Conservation (phyloP, 1,140 invertebrate genomes). For the Papilio polytes region DNA sequence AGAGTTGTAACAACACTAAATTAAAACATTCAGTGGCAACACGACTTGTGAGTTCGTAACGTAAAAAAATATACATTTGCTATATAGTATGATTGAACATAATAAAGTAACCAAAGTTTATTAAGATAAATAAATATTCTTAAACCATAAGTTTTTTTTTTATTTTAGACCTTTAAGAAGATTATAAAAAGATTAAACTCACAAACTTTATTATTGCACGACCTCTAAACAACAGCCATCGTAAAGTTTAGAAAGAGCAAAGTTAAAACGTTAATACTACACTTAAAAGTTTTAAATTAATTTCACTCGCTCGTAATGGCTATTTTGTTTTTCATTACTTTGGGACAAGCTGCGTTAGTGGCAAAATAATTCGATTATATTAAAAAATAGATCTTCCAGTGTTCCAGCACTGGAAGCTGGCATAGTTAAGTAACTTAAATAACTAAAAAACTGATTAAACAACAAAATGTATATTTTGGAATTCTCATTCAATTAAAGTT, state of each 20-base stretch:
- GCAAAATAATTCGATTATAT: background rate
- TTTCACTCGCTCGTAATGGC: conserved; percentile 29
- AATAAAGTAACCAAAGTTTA: background rate
- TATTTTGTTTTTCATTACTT: conserved; percentile 38
- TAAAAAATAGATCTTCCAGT: too few species aligned
- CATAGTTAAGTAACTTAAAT: too few species aligned
- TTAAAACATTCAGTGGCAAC: background rate
- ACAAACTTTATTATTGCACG: conserved; percentile 24
- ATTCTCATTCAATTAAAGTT: too few species aligned
- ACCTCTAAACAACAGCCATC: conserved; percentile 26
- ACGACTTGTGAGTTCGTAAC: too few species aligned
- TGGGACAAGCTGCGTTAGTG: background rate
- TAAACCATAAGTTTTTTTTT: background rate
- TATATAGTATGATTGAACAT: background rate
- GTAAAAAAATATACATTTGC: too few species aligned
- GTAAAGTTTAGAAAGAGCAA: conserved; percentile 26
- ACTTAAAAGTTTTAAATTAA: conserved; percentile 39
- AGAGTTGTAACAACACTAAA: background rate
- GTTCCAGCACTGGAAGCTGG: too few species aligned
- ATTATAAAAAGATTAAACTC: conserved; percentile 23
- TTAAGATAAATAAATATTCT: too few species aligned
- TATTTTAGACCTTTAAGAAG: background rate
- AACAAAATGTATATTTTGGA: too few species aligned
- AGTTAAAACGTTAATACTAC: conserved; percentile 39
- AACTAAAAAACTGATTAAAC: too few species aligned